Base-by-base conservation (phyloP, 1,140 invertebrate genomes). In the Chrysoperla carnea region DNA sequence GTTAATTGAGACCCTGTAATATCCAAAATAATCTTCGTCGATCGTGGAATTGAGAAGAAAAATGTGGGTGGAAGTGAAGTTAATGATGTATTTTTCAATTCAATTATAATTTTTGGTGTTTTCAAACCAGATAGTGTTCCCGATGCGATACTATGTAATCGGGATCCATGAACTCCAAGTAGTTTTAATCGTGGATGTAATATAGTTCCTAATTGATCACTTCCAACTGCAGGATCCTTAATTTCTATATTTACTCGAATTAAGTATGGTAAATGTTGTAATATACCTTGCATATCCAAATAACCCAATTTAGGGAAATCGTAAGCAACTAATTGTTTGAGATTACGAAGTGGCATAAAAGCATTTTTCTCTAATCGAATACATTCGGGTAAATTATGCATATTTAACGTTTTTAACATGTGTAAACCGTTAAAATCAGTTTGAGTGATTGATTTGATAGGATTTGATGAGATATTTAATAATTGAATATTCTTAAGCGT, bases 21-120 rank as follows among this genome's bases (percentile, higher is more conserved):
- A 54, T 90, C 80, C 1, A 92, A 63, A 6, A 65, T 72, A 12
- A 92, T 74, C 42, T 75, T 71, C 0, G 83, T 85, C 4, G 87
- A 92, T 52, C 85, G 71, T 1, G 89, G 89, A n/a, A 93, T 71
- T 0, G 87, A 84, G 51, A 90, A 86, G 40, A 93, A 73, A 14
- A 92, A 54, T 1, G 84, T 76, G 6, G 83, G 76, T 4, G 84
- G 84, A 44, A 92, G 63, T 1, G 69, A 64, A 27, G 72, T 73
- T 2, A 92, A 55, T 1, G 82, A 87, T 2, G 87, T 90, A 53
- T 90, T 84, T 11, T 73, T 70, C 8, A 93, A 57, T 39, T 74
- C 69, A 9, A 93, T 72, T 1, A 65, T 67, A n/a, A 92, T 67
- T 8, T 70, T 56, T 11, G 69, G 69, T 42, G 51, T 54, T 52